These are phyloP conservation scores for Prenolepis imparis DNA, from an alignment of 2,888 invertebrate genomes.

Conservation along the genomic window DNA sequence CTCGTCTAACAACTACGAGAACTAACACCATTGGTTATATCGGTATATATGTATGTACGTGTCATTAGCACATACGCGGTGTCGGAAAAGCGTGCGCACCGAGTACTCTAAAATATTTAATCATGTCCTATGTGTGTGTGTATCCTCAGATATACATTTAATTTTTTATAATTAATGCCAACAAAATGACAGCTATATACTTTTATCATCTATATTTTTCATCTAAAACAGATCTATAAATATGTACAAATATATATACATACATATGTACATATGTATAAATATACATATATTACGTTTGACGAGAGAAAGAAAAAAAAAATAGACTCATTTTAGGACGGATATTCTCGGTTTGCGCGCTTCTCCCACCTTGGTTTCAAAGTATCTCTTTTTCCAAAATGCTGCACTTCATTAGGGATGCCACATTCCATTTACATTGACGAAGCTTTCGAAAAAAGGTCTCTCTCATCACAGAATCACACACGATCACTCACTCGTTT, in stretches of 20 bases:
- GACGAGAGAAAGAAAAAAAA: neutral
- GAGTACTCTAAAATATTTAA: slow-evolving; percentile 4
- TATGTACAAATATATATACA: neutral
- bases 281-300: neutral
- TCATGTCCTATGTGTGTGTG: neutral
- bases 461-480: slow-evolving; percentile 68
- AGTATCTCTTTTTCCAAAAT: slow-evolving; percentile 80
- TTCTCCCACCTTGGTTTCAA: slow-evolving; percentile 67
- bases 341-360: slow-evolving; percentile 61
- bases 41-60: slow-evolving; percentile 77
- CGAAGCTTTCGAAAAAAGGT: slow-evolving; percentile 84
- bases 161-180: neutral
- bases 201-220: neutral
- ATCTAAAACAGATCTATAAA: neutral
- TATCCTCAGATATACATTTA: neutral
- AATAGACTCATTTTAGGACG: neutral
- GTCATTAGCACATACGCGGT: slow-evolving; percentile 79
- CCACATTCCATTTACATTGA: slow-evolving; percentile 86
- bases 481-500: slow-evolving; percentile 51
- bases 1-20: slow-evolving; percentile 85
- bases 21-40: slow-evolving; percentile 84
- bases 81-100: slow-evolving; percentile 66
- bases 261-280: neutral
- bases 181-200: neutral
- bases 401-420: slow-evolving; percentile 85